Conservation (phyloP, 1,140 invertebrate species). For the Drosophila pallidifrons region DNA sequence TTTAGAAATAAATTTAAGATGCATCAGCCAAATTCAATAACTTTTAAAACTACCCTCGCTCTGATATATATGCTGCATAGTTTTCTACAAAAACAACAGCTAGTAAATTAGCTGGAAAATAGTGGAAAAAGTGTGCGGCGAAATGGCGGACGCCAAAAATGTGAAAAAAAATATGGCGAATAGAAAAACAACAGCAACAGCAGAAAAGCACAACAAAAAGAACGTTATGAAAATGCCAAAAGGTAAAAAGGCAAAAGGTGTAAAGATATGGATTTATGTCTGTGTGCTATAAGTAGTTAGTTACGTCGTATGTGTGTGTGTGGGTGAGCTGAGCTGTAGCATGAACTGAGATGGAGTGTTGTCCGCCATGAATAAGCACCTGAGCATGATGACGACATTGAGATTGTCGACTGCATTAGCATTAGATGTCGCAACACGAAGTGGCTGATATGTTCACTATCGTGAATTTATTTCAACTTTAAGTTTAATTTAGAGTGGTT, state of each 20-base stretch:
- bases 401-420: slow-evolving; percentile 72
- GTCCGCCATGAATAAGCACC: slow-evolving; percentile 52
- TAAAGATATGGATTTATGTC: slow-evolving; percentile 17
- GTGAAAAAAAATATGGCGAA: slow-evolving; percentile 40
- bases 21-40: not conserved
- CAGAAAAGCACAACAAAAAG: slow-evolving; percentile 45
- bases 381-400: slow-evolving; percentile 63
- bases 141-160: slow-evolving; percentile 78
- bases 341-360: not conserved
- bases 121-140: slow-evolving; percentile 76
- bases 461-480: too few relatives aligned
- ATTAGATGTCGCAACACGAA: slow-evolving; percentile 39
- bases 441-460: not conserved
- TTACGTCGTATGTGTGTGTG: not conserved
- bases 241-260: slow-evolving; percentile 52
- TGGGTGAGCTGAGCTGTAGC: not conserved
- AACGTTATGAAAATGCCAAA: slow-evolving; percentile 60
- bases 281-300: not conserved
- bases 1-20: too few relatives aligned
- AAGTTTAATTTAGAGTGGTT: too few relatives aligned
- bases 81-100: slow-evolving; percentile 71
- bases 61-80: slow-evolving; percentile 9
- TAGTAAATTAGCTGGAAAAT: slow-evolving; percentile 82
- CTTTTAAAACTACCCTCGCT: slow-evolving; percentile 3
- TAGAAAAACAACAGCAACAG: slow-evolving; percentile 51